Conservation (phyloP, 1,140 invertebrate genomes). For the Colletes gigas region DNA sequence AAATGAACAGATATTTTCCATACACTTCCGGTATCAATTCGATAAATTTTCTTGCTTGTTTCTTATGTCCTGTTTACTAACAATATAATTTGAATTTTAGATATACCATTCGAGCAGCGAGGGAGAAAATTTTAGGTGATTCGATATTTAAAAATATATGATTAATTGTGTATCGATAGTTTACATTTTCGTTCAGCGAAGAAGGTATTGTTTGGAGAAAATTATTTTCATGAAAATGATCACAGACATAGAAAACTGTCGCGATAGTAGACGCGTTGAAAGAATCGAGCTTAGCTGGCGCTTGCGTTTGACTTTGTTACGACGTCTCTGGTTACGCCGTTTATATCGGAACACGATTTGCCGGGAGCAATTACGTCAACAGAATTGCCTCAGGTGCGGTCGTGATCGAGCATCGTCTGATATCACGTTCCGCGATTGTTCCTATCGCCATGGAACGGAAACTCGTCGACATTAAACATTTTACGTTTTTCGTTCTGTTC, state of each 20-base stretch:
- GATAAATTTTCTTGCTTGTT: too few relatives aligned
- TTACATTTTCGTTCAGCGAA: too few relatives aligned
- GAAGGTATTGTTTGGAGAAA: too few relatives aligned
- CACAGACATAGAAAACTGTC: too few relatives aligned
- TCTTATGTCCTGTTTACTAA: too few relatives aligned
- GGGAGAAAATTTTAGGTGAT: too few relatives aligned
- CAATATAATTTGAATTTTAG: too few relatives aligned
- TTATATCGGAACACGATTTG: background rate
- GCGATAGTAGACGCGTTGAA: background rate
- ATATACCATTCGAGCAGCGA: too few relatives aligned
- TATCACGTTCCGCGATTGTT: constrained; percentile 5
- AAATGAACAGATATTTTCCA: constrained; percentile 15
- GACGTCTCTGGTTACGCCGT: constrained; percentile 5
- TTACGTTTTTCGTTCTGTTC: constrained; percentile 8
- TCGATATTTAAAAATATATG: too few relatives aligned
- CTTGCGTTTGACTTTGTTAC: background rate
- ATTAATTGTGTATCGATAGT: too few relatives aligned
- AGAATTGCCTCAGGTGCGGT: constrained; percentile 17
- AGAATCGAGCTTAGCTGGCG: background rate
- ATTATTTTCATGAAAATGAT: too few relatives aligned
- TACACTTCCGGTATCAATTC: background rate
- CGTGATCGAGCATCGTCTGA: background rate
- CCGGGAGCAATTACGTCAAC: background rate
- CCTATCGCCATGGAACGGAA: constrained; percentile 32
- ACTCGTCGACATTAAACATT: background rate